phyloP scores from a whole-genome alignment of 1,140 invertebrate species.

The Protaetia brevitarsis region DNA sequence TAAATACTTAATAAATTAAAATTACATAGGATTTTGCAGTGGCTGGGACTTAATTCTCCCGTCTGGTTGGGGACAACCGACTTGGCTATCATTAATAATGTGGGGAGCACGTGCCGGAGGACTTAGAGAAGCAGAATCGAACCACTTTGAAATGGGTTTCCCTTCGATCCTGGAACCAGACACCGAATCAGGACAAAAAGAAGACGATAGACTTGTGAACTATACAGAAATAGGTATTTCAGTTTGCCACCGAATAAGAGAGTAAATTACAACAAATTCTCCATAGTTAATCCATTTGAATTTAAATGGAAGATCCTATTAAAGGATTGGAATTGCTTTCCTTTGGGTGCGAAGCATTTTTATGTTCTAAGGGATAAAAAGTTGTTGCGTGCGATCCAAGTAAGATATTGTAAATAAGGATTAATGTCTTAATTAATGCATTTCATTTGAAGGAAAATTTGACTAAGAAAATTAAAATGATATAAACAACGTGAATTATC shows the following conservation, averaged over 20 bases:
- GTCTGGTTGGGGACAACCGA: slow-evolving; percentile 73
- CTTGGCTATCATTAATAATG: slow-evolving; percentile 82
- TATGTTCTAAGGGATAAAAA: slow-evolving; percentile 35
- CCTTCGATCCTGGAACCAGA: slow-evolving; percentile 65
- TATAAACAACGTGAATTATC: slow-evolving; percentile 6
- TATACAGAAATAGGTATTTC: slow-evolving; percentile 55
- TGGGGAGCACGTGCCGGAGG: slow-evolving; percentile 77
- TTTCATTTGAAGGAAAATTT: not conserved
- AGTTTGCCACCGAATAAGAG: slow-evolving; percentile 78
- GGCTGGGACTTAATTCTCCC: slow-evolving; percentile 90
- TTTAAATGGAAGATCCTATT: slow-evolving; percentile 70
- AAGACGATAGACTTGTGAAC: slow-evolving; percentile 36
- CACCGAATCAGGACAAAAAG: slow-evolving; percentile 57
- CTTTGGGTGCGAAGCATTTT: slow-evolving; percentile 23
- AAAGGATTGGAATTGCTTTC: slow-evolving; percentile 60
- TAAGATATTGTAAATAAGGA: slow-evolving; percentile 14
- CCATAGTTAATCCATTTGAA: slow-evolving; percentile 71
- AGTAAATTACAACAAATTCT: slow-evolving; percentile 76
- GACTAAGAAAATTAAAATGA: not conserved
- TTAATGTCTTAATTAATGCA: not conserved
- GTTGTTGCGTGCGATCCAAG: slow-evolving; percentile 30
- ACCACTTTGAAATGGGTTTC: slow-evolving; percentile 65
- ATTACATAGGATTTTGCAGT: slow-evolving; percentile 62
- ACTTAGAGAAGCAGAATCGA: slow-evolving; percentile 67
- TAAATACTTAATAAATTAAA: no score